Evolutionary conservation across 2,888 invertebrate species (phyloP).

Genomic region (Lasioglossum morio): DNA sequence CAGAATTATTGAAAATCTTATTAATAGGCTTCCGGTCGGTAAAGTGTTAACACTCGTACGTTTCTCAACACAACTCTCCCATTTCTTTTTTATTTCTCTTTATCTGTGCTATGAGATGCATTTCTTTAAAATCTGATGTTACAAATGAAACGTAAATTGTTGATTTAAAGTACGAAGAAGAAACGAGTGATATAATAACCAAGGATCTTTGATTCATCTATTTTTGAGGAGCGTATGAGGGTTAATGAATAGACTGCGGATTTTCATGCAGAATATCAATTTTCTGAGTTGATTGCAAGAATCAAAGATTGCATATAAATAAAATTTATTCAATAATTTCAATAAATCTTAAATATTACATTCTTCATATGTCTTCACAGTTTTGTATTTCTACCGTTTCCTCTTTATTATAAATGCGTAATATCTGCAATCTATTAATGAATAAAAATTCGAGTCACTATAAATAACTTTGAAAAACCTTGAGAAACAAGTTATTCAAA

Average conservation of each 20-base stretch:
- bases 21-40: too few relatives aligned
- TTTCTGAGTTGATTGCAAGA: not conserved
- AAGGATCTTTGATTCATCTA: not conserved
- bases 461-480: too few relatives aligned
- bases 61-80: not conserved
- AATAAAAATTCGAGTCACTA: not conserved
- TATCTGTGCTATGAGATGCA: not conserved
- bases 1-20: too few relatives aligned
- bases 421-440: not conserved
- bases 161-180: not conserved
- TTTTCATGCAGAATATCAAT: too few relatives aligned
- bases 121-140: not conserved
- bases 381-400: not conserved
- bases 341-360: not conserved
- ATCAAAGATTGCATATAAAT: not conserved
- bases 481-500: too few relatives aligned
- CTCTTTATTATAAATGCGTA: not conserved
- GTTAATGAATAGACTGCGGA: not conserved
- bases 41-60: too few relatives aligned
- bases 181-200: not conserved
- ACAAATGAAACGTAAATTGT: not conserved
- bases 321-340: not conserved
- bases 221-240: not conserved
- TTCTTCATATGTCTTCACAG: not conserved
- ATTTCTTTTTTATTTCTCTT: not conserved